Evolutionary conservation across 2,797 vertebrate genomes (phyloP).

Genomic region (Schizopygopsis malacanthus): DNA sequence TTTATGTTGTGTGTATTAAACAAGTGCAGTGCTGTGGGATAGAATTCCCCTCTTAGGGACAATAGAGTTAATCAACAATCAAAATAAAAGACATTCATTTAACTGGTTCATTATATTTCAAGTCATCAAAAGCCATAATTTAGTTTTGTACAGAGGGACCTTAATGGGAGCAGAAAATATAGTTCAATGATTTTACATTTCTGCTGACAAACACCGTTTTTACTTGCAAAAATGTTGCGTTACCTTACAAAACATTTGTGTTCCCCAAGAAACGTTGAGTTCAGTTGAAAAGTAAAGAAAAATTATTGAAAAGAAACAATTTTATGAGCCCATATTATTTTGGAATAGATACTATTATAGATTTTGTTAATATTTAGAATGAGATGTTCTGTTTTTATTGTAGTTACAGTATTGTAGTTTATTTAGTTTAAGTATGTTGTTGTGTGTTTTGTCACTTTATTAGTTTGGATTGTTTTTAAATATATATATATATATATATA

Average conservation of each 20-base stretch:
- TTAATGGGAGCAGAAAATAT: background rate
- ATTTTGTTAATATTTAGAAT: background rate
- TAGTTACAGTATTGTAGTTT: no score
- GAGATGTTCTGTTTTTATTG: no score
- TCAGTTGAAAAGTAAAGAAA: background rate
- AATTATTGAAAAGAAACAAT: background rate
- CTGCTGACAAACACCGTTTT: no score
- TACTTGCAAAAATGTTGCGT: no score
- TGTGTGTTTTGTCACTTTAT: background rate
- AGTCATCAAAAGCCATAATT: background rate
- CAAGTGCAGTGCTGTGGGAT: no score
- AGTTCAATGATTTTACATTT: no score
- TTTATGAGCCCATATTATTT: background rate
- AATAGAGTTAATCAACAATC: no score
- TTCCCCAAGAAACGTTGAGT: background rate
- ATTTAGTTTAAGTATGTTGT: background rate
- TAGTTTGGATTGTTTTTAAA: background rate
- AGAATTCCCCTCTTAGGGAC: no score
- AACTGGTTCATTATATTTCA: background rate
- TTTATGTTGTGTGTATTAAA: no score
- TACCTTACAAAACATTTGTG: background rate
- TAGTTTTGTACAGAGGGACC: no score
- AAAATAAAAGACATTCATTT: no score
- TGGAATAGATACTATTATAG: background rate
- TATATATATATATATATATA: background rate